Evolutionary conservation across 2,888 invertebrate genomes (phyloP), one percentile per base, ranked within the genome.

Genomic region (Oscheius sp.): DNA sequence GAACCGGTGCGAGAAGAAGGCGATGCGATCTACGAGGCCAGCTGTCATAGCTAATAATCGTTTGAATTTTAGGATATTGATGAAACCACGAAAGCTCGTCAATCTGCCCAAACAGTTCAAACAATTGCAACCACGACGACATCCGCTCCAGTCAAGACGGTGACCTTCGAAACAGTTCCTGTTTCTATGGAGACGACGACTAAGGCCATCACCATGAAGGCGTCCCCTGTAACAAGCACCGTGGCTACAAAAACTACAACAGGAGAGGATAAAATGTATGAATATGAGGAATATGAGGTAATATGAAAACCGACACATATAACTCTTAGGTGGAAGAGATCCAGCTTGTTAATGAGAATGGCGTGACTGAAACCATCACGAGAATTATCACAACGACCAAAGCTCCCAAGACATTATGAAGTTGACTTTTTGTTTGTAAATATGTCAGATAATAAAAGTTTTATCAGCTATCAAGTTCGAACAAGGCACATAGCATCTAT

Each of bases 211-310:
- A 54, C 54, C n/a, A 41, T 30, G 2, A 9, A 38, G 22, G 26
- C n/a, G 5, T 9, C 28, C 6, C 26, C 41, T 59, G 36, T 56
- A 2, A 17, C 59, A 22, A 1, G 33, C 8, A 26, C 59, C n/a
- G n/a, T 30, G 4, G 41, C 24, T 14, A n/a, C 59, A 38, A 28
- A 14, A 28, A 6, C 59, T n/a, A 26, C 41, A 0, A 44, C n/a
- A n/a, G 26, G 9, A n/a, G 59, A 59, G 2, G 14, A n/a, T 17
- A 59, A 59, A 28, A 44, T 28, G n/a, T 59, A 59, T 28, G 59
- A 59, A 28, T 59, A 59, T n/a, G 59, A 59, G n/a, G 59, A 59
- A 41, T 59, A 59, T 26, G 59, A 59, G 59, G 59, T 44, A 2
- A 38, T 33, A 22, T 36, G n/a, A 32, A 20, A 28, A 6, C n/a